Evolutionary conservation across 2,797 vertebrate genomes (phyloP).

Genomic region (Vespertilio murinus): DNA sequence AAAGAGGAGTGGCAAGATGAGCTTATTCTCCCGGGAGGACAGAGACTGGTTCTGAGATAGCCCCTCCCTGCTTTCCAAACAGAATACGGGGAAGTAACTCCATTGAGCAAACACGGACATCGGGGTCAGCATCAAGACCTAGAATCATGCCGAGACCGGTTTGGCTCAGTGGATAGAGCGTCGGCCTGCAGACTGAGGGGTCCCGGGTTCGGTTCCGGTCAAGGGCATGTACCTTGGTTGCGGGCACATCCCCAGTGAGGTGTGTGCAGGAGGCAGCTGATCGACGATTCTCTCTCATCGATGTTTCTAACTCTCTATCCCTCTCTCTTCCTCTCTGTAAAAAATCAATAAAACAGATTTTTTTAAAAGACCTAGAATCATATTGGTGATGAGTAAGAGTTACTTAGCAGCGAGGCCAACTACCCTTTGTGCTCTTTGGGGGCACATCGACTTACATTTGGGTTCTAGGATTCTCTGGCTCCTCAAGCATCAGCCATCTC

Average conservation of each 20-base stretch:
- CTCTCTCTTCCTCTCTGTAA: too few species aligned
- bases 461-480: not conserved
- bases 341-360: too few species aligned
- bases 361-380: not conserved
- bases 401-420: not conserved
- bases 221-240: too few species aligned
- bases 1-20: not conserved
- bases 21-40: not conserved
- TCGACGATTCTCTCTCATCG: too few species aligned
- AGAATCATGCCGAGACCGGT: not conserved
- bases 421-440: not conserved
- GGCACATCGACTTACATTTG: not conserved
- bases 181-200: too few species aligned
- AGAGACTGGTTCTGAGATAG: not conserved
- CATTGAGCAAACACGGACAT: not conserved
- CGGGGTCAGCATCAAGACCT: not conserved
- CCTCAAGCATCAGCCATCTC: not conserved
- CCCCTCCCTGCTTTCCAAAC: not conserved
- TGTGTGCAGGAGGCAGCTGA: too few species aligned
- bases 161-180: too few species aligned
- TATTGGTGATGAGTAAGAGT: not conserved
- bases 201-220: too few species aligned
- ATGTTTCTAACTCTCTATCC: too few species aligned
- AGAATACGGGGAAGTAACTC: not conserved
- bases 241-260: too few species aligned